Evolutionary conservation across 2,113 vertebrate genomes (phyloP).

Genomic region (Corythaixoides concolor): DNA sequence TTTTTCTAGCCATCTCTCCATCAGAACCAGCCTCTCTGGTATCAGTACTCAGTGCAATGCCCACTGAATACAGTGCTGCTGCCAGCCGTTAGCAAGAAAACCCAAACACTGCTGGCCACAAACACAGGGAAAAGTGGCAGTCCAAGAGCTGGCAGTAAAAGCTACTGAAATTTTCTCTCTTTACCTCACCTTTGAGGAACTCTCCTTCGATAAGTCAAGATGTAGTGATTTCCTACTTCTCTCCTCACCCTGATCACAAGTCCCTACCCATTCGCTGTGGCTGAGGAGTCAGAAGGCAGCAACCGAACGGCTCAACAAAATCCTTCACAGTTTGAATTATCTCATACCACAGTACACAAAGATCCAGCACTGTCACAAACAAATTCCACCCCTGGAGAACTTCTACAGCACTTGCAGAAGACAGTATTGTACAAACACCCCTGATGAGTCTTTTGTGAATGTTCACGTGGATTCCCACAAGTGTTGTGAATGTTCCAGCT

Average conservation of each 20-base stretch:
- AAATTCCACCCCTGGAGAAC: not conserved
- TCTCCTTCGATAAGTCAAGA: not conserved
- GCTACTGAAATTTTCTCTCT: not conserved
- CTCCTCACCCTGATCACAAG: not conserved
- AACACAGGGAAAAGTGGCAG: not conserved
- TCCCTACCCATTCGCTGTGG: not conserved
- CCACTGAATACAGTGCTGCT: not conserved
- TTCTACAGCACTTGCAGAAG: not conserved
- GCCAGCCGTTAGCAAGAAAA: not conserved
- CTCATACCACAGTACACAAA: not conserved
- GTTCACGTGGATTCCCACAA: not conserved
- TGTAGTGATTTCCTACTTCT: not conserved
- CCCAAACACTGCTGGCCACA: not conserved
- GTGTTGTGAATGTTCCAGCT: not conserved
- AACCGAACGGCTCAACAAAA: not conserved
- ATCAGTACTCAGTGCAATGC: not conserved
- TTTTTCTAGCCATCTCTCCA: not conserved
- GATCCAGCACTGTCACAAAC: not conserved
- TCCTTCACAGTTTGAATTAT: not conserved
- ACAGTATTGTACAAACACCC: not conserved
- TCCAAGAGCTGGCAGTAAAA: not conserved
- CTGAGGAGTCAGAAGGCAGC: not conserved
- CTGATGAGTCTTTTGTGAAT: not conserved
- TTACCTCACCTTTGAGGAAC: not conserved
- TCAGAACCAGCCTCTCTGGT: not conserved